A percentile compares a stretch with the other conserved stretches of the same genome.
These are phyloP conservation scores for Neopelma chrysocephalum DNA, from an alignment of 2,797 vertebrate genomes.

Conservation along the genomic window DNA sequence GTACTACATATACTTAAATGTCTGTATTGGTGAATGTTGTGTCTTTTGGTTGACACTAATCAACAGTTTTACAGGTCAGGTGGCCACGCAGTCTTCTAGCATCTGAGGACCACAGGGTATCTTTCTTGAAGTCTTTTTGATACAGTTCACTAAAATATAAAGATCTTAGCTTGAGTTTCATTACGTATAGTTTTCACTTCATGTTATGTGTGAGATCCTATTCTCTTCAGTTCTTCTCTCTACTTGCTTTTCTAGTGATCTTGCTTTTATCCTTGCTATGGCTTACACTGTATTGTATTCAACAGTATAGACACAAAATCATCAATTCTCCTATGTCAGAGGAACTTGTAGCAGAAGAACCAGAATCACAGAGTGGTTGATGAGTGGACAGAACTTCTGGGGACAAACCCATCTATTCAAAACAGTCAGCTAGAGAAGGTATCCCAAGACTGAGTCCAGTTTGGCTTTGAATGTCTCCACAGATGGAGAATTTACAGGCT, in stretches of 20 bases:
- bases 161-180: background rate
- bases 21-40: background rate
- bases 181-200: background rate
- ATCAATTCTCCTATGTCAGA: background rate
- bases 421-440: background rate
- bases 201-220: background rate
- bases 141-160: background rate
- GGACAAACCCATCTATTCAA: background rate
- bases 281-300: background rate
- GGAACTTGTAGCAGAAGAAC: background rate
- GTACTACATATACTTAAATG: background rate
- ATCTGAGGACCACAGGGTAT: background rate
- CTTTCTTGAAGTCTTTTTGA: background rate
- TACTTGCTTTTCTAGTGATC: background rate
- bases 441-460: background rate
- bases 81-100: background rate
- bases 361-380: background rate
- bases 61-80: background rate
- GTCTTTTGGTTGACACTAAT: background rate
- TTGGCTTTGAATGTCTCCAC: background rate
- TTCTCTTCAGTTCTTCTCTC: background rate
- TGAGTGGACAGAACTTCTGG: background rate
- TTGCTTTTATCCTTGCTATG: background rate
- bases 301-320: background rate
- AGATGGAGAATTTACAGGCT: background rate